Conservation (phyloP, 2,797 vertebrate species). For the Cirrhinus molitorella region DNA sequence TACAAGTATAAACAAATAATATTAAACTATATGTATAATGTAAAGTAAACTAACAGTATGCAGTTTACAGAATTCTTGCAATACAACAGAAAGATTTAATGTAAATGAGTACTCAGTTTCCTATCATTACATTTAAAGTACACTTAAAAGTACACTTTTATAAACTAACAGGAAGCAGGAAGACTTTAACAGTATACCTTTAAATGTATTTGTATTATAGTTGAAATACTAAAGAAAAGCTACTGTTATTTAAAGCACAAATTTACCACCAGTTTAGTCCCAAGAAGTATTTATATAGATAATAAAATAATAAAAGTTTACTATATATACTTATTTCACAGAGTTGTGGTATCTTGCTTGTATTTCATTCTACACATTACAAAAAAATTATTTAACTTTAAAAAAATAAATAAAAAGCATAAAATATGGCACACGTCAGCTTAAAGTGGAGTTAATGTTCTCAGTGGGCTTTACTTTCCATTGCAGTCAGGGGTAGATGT, state of each 20-base stretch:
- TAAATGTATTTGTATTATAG: background rate
- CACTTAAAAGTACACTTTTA: background rate
- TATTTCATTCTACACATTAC: background rate
- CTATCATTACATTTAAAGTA: background rate
- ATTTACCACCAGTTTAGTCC: background rate
- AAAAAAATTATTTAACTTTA: background rate
- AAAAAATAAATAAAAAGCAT: background rate
- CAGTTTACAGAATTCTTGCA: background rate
- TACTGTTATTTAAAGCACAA: background rate
- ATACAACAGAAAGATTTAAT: background rate
- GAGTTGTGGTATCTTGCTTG: background rate
- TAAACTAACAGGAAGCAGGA: background rate
- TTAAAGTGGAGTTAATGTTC: background rate
- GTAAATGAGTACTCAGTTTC: background rate
- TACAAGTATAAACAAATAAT: background rate
- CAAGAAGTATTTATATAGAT: background rate
- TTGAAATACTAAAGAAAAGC: no score
- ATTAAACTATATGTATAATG: background rate
- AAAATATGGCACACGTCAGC: background rate
- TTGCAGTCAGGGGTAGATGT: background rate
- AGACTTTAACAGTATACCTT: background rate
- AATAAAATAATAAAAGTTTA: no score
- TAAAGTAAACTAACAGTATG: background rate
- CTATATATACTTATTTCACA: background rate
- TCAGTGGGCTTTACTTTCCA: constrained; percentile 7